Evolutionary conservation across 2,888 invertebrate genomes (phyloP), one percentile per base, ranked within the genome.

Genomic region (Euzophera pinguis): DNA sequence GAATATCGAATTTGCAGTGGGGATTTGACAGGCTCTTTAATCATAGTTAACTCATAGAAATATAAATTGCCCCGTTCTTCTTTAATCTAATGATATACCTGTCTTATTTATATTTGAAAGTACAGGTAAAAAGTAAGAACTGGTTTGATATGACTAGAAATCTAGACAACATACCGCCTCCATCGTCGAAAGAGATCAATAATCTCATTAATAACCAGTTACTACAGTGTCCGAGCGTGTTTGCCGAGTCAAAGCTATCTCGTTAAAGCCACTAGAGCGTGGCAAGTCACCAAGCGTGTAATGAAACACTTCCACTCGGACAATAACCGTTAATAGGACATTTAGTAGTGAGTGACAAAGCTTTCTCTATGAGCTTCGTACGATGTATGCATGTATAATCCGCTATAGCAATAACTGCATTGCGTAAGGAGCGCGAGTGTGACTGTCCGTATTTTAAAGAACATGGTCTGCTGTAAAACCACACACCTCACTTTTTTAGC

Each of bases 241-340:
- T 77, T 67, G 70, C 71, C 60, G 67, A 70, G 65, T 72, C 75
- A 69, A 73, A 80, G 75, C 75, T 67, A 81, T 81, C 83, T 84
- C 75, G 81, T 85, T 80, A 80, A 71, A 76, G 61, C 62, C 80
- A 82, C 64, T 76, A 75, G 81, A 84, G 85, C 86, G 81, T 73
- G 75, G 71, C 75, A 67, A 63, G 63, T 73, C 76, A 70, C 77
- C 76, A 63, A 80, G 75, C 89, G 83, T 88, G 82, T 84, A 88
- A 87, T 88, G 82, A 82, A 81, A 83, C 84, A 84, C 84, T 85
- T 84, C 86, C 84, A 87, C 81, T 81, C 73, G 72, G 77, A 78
- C 81, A 82, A 78, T 79, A 83, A 84, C 84, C 80, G 81, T 84
- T 83, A 81, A 81, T 81, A 75, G 72, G 74, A 78, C 80, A 79